A percentile compares a stretch with the other conserved stretches of the same genome.
These are phyloP conservation scores for Cerceris rybyensis DNA, from an alignment of 2,888 invertebrate species.

Conservation along the genomic window DNA sequence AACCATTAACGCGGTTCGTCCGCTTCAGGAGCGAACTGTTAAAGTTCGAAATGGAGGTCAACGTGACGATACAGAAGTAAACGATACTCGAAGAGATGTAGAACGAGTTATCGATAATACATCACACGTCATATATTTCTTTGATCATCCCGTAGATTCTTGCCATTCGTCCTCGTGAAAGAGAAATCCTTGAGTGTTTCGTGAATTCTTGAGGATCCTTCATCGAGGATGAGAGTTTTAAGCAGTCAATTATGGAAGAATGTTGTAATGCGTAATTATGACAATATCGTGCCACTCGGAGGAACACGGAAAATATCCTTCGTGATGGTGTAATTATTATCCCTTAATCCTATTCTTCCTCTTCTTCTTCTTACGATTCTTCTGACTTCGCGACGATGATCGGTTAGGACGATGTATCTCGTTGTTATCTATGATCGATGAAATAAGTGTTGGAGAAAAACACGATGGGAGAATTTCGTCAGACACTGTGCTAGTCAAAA, in stretches of 20 bases:
- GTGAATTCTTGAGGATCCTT: neutral
- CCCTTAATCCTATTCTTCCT: slow-evolving; percentile 15
- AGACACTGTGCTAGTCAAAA: slow-evolving; percentile 78
- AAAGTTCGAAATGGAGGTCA: slow-evolving; percentile 34
- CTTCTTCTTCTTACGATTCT: slow-evolving; percentile 2
- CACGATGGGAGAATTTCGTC: slow-evolving; percentile 7
- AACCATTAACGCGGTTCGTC: neutral
- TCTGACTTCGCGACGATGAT: neutral
- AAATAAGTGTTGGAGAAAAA: neutral
- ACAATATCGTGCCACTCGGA: slow-evolving; percentile 63
- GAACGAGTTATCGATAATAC: slow-evolving; percentile 44
- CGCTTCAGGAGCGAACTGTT: neutral
- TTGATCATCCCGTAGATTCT: slow-evolving; percentile 68
- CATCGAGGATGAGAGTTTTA: slow-evolving; percentile 18
- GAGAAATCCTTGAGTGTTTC: no score
- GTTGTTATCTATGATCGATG: neutral
- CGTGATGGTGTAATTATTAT: slow-evolving; percentile 16
- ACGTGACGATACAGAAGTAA: slow-evolving; percentile 43
- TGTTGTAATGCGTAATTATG: slow-evolving; percentile 66
- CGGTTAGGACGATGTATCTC: neutral
- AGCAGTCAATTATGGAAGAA: slow-evolving; percentile 76
- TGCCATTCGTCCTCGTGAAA: slow-evolving; percentile 70
- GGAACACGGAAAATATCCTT: slow-evolving; percentile 21
- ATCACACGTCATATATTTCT: slow-evolving; percentile 54
- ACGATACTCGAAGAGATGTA: slow-evolving; percentile 53